Base-by-base conservation (phyloP, 2,113 vertebrate genomes). In the Pao palembangensis region DNA sequence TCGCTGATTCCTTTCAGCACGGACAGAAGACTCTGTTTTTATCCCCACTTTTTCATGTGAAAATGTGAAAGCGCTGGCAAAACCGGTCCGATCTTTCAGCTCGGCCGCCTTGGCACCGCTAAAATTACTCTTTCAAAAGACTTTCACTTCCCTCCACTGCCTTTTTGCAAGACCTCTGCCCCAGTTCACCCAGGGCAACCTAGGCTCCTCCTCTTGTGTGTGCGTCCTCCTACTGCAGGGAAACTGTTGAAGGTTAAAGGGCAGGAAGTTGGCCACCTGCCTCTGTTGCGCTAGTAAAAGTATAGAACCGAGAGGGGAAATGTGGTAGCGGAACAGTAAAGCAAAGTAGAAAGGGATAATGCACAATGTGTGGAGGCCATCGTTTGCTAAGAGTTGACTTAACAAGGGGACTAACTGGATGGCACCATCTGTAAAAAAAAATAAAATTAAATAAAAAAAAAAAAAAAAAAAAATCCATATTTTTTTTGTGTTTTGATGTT, bases 251-350 rank as follows among this genome's bases (percentile, higher is more conserved):
- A 88, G 83, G 88, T 88, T 85, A 90, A 86, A 88, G 87, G 82
- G 80, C 83, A 87, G 81, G 81, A 88, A 88, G 82, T 86, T 80
- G 81, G 84, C 82, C 88, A 90, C 78, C 84, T 89, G 82, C 86
- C 82, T 85, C 84, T 82, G 85, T 88, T 85, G 87, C 79, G 85
- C 76, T 81, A 59, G 66, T 67, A 74, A 74, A 79, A 66, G 75
- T 64, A 53, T 47, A 38, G 56, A 65, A 75, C 63, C 47, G 55
- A 69, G 69, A 78, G 71, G 82, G 79, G 81, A 83, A 75, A 78
- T 70, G 34, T 38, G 73, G 80, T 57, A 50, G 67, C 51, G 46
- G 46, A 25, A 69, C 51, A 52, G 51, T 41, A 38, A 38, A 63
- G 73, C 41, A 46, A 46, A 41, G 25, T 47, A 69, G 38, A 67